A percentile compares a stretch with the other conserved stretches of the same genome.
phyloP scores from a whole-genome alignment of 2,888 invertebrate species.

The Plebejus melissa region DNA sequence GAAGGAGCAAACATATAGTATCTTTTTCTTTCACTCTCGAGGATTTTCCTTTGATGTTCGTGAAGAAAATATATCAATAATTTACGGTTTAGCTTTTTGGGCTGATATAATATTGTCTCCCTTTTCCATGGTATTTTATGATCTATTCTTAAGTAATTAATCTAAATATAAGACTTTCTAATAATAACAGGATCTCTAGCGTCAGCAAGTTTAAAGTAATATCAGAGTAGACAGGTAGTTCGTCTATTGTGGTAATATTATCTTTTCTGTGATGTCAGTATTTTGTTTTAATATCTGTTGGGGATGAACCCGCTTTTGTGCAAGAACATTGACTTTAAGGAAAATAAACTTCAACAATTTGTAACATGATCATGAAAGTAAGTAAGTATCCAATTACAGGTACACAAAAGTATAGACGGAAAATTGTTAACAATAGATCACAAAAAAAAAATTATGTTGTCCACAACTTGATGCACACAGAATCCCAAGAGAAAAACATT shows the following conservation, averaged over 20 bases:
- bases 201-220: neutral
- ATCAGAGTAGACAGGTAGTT: neutral
- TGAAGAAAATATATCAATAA: no score
- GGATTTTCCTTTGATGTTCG: neutral
- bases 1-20: neutral
- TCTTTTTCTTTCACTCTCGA: neutral
- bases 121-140: neutral
- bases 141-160: neutral
- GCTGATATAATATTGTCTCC: neutral
- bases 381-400: neutral
- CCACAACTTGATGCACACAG: no score
- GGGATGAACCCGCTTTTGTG: neutral
- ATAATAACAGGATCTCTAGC: neutral
- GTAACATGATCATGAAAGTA: neutral
- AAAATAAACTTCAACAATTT: neutral
- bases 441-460: no score
- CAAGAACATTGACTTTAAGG: neutral
- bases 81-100: no score
- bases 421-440: no score
- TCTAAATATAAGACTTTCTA: neutral
- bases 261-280: neutral
- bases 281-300: neutral
- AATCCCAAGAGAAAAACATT: no score
- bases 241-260: no score
- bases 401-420: neutral